Base-by-base conservation (phyloP, 2,888 invertebrate genomes). In the Cotesia congregata region DNA sequence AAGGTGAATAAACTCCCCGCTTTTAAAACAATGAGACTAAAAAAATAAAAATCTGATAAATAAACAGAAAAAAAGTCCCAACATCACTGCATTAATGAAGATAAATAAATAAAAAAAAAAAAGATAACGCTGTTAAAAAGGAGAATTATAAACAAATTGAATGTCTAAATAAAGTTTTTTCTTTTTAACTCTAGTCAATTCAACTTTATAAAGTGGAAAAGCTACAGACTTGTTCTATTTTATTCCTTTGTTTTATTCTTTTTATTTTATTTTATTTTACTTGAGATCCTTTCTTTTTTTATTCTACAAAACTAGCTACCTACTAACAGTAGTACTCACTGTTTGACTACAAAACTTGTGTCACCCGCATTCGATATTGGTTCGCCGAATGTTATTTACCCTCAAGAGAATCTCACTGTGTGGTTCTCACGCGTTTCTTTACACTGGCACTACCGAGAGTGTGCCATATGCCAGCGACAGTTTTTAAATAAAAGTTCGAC, bases 311-410 rank as follows among this genome's bases (percentile, higher is more conserved):
- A 60, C 20, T 71, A 60, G 30, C 50, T 65, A 20, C 20, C 20
- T 65, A 65, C 30, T 20, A 30, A 50, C 15, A 68, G 17, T 4
- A 50, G 20, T 15, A 72, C 38, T 30, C 40, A 70, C 64, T 79
- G 76, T 78, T 77, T 80, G 71, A 80, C 78, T 79, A 78, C 73
- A 72, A 80, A 84, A 83, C 82, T 84, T 83, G 79, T 80, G 83
- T 83, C 83, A 83, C 68, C 72, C 79, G 77, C 75, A 78, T 78
- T 76, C 82, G 77, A 83, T 83, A 82, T 83, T 83, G 82, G 77
- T 83, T 80, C 80, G 77, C 67, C 50, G 78, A 80, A 73, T 78
- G 80, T 82, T 83, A 83, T 83, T 83, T 82, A 80, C 82, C 77
- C 79, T 74, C 74, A 40, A 41, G 65, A 71, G 61, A 68, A 67